A percentile compares a stretch with the other conserved stretches of the same genome.
These are phyloP conservation scores for Latrodectus elegans DNA, from an alignment of 2,888 invertebrate genomes.

Conservation along the genomic window DNA sequence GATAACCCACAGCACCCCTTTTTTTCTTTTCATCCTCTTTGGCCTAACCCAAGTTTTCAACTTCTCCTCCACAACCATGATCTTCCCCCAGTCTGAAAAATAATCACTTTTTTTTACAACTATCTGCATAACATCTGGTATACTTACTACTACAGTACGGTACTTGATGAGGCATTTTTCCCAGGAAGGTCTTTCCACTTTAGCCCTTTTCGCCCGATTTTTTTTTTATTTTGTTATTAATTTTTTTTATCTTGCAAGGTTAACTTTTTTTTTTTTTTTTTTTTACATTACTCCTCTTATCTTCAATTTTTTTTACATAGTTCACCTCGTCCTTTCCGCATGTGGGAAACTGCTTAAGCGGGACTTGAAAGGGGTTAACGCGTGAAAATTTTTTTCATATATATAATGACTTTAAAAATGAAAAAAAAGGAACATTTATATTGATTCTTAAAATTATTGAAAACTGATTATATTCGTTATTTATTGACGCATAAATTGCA, in stretches of 20 bases:
- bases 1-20: constrained; percentile 42
- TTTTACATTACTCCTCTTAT: constrained; percentile 1
- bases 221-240: constrained; percentile 22
- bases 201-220: constrained; percentile 48
- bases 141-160: constrained; percentile 6
- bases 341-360: constrained; percentile 5
- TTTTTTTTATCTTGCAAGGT: neutral
- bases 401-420: too few species aligned
- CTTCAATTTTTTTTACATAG: neutral
- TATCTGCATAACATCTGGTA: constrained; percentile 49
- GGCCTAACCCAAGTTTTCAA: constrained; percentile 11
- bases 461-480: too few species aligned
- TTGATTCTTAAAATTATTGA: too few species aligned
- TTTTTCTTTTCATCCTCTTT: constrained; percentile 24
- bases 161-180: constrained; percentile 46
- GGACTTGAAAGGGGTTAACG: constrained; percentile 1
- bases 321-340: neutral
- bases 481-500: too few species aligned
- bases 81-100: constrained; percentile 49
- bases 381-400: too few species aligned
- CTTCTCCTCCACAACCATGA: constrained; percentile 18
- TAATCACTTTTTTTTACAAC: constrained; percentile 45
- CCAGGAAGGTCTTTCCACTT: constrained; percentile 66
- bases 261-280: neutral
- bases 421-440: too few species aligned